phyloP scores from a whole-genome alignment of 2,797 vertebrate genomes.

The Oryzias dopingdopingensis region DNA sequence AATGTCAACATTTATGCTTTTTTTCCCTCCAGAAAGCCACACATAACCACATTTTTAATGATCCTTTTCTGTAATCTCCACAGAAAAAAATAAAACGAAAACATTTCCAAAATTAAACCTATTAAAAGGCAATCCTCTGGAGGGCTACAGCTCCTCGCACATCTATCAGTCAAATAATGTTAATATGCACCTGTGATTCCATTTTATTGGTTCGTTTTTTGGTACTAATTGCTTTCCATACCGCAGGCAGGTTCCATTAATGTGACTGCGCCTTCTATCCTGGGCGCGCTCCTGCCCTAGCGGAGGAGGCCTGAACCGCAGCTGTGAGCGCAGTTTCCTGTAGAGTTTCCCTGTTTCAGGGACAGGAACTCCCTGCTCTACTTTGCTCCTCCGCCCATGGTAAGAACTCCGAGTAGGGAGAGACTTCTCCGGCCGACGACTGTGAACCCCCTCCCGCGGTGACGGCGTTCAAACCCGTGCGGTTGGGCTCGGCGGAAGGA shows the following conservation, averaged over 20 bases:
- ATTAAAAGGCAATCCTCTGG: too few relatives aligned
- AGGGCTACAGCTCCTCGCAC: too few relatives aligned
- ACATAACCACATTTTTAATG: too few relatives aligned
- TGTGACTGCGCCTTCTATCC: slow-evolving; percentile 13
- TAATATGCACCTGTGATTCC: too few relatives aligned
- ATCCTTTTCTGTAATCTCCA: too few relatives aligned
- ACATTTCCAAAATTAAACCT: too few relatives aligned
- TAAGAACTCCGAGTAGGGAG: slow-evolving; percentile 53
- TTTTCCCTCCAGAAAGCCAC: too few relatives aligned
- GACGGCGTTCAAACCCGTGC: neutral
- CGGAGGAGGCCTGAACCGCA: slow-evolving; percentile 48
- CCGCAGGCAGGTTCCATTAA: slow-evolving; percentile 35
- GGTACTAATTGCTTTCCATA: slow-evolving; percentile 16
- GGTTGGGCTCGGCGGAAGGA: neutral
- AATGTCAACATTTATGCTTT: too few relatives aligned
- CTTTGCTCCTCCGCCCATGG: slow-evolving; percentile 65
- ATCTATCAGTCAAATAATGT: too few relatives aligned
- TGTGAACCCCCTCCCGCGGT: too few relatives aligned
- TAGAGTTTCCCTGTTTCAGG: slow-evolving; percentile 73
- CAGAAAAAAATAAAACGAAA: too few relatives aligned
- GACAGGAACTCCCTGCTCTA: slow-evolving; percentile 77
- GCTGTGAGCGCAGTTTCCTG: slow-evolving; percentile 57
- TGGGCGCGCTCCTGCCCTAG: slow-evolving; percentile 34
- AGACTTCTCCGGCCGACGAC: slow-evolving; percentile 51
- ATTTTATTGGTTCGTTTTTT: neutral